phyloP scores from a whole-genome alignment of 2,113 vertebrate genomes.

The Psophia crepitans region DNA sequence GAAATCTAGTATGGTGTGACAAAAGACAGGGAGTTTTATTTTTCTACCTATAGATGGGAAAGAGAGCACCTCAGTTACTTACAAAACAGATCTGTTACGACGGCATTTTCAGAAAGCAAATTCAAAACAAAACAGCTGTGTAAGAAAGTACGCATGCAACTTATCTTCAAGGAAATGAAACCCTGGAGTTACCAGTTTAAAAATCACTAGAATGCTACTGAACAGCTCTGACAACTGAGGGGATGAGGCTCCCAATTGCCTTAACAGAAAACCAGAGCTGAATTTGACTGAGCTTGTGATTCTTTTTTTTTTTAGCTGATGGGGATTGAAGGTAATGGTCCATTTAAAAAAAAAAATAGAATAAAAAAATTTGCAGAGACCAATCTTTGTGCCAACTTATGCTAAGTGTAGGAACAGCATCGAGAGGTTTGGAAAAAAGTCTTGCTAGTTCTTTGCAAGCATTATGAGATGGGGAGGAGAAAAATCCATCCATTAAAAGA shows the following conservation, averaged over 20 bases:
- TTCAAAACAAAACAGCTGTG: neutral
- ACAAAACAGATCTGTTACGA: neutral
- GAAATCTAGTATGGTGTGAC: neutral
- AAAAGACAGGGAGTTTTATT: neutral
- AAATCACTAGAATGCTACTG: neutral
- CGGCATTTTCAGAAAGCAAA: neutral
- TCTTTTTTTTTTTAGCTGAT: neutral
- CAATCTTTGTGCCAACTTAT: neutral
- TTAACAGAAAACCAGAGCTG: rapidly evolving
- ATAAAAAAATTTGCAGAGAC: neutral
- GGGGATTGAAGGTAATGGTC: neutral
- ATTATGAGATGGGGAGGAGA: neutral
- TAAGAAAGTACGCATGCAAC: neutral
- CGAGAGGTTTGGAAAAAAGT: neutral
- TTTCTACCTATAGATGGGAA: neutral
- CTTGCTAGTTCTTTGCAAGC: neutral
- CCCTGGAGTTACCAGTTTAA: neutral
- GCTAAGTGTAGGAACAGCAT: neutral
- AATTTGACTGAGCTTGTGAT: neutral
- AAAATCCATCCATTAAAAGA: slow-evolving; percentile 21
- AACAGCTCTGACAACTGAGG: neutral
- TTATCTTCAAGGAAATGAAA: neutral
- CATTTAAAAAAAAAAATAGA: neutral
- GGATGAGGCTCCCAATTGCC: neutral
- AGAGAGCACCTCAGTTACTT: neutral